phyloP scores from a whole-genome alignment of 2,113 vertebrate genomes.

The Guaruba guarouba region DNA sequence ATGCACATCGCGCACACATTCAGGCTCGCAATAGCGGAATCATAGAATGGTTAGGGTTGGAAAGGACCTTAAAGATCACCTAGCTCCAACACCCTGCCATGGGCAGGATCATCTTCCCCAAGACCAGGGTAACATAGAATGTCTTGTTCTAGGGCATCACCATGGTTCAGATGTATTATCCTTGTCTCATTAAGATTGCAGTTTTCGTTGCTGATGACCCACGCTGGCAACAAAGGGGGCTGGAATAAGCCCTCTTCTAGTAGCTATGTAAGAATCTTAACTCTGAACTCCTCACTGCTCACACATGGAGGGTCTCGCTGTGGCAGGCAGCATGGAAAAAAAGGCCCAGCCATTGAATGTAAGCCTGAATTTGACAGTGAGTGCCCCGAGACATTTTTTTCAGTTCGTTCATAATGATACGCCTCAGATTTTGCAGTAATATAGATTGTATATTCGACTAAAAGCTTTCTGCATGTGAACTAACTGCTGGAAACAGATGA shows the following conservation, averaged over 20 bases:
- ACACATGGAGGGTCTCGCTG: too few relatives aligned
- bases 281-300: neutral
- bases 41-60: neutral
- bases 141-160: neutral
- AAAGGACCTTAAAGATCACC: neutral
- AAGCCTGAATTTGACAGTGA: neutral
- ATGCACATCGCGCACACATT: neutral
- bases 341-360: neutral
- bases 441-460: neutral
- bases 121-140: rapidly evolving
- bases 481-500: neutral
- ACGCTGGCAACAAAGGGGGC: rapidly evolving
- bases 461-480: neutral
- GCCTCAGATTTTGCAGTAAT: neutral
- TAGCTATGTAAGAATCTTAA: neutral
- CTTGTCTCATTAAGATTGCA: neutral
- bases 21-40: rapidly evolving
- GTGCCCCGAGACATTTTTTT: neutral
- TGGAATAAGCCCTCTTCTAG: neutral
- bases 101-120: neutral
- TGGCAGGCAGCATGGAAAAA: neutral
- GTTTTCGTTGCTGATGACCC: neutral
- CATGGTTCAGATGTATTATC: neutral
- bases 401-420: neutral
- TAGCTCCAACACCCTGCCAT: neutral